Conservation (phyloP, 2,888 invertebrate species). For the Tetragonisca angustula region DNA sequence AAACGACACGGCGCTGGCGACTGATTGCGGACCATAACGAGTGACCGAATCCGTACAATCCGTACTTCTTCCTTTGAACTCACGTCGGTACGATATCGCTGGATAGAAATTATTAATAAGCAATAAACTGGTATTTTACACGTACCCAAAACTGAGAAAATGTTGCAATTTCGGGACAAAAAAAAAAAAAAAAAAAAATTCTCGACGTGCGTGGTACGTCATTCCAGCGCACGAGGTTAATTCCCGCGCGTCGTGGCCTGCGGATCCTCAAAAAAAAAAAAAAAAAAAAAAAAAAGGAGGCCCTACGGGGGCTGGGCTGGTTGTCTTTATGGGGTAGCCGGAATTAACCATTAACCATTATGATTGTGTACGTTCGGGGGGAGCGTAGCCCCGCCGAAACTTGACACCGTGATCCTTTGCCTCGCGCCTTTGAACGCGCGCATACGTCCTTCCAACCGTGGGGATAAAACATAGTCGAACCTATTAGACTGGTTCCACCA, state of each 20-base stretch:
- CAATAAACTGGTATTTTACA: too few relatives aligned
- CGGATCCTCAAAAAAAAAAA: slow-evolving; percentile 35
- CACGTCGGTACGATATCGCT: too few relatives aligned
- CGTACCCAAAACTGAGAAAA: too few relatives aligned
- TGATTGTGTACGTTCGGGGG: slow-evolving; percentile 59
- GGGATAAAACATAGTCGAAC: slow-evolving; percentile 67
- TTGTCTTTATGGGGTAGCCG: slow-evolving; percentile 64
- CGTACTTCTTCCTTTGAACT: too few relatives aligned
- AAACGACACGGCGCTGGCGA: too few relatives aligned
- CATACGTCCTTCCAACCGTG: slow-evolving; percentile 49
- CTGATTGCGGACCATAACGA: too few relatives aligned
- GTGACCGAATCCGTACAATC: too few relatives aligned
- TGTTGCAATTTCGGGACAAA: too few relatives aligned
- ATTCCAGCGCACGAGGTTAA: not conserved
- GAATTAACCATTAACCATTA: slow-evolving; percentile 77
- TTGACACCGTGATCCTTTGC: slow-evolving; percentile 74
- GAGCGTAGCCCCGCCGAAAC: slow-evolving; percentile 71
- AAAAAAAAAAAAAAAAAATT: too few relatives aligned
- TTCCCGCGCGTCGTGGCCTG: slow-evolving; percentile 38
- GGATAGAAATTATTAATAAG: too few relatives aligned
- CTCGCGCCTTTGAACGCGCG: slow-evolving; percentile 65
- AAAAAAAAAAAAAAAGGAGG: not conserved
- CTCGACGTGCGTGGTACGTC: too few relatives aligned
- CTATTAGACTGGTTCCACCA: slow-evolving; percentile 66
- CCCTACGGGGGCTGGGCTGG: slow-evolving; percentile 42